Evolutionary conservation across 2,888 invertebrate species (phyloP), one percentile per base, ranked within the genome.

Genomic region (Morinoia aosen): DNA sequence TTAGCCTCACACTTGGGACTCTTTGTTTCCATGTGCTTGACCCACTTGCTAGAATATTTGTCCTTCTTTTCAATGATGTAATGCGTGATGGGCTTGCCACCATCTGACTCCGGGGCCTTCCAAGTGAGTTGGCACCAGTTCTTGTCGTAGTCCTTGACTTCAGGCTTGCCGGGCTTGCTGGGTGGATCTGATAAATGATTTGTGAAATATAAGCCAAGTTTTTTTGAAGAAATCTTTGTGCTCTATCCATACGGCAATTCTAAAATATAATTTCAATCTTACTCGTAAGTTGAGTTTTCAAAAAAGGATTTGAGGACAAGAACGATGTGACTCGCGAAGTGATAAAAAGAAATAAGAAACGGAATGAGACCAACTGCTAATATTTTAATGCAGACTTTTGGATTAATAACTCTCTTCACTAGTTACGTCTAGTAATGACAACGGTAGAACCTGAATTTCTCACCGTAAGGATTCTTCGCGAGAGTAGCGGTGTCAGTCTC

Each of bases 1-100:
- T 98, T 98, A 33, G 98, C 99, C 97, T 99, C 98, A 61, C 98
- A 98, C 97, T 99, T 98, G 97, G 98, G 98, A 33, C 98, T 99
- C 96, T 98, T 98, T 0, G 99, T 98, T 98, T 99, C 99, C 96
- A 98, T 98, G 48, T 98, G 98, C 97, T 99, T 99, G 97, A 98
- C 98, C 99, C 99, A 99, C 97, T 99, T 99, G 96, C 98, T 98
- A 96, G 98, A 98, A 97, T 98, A 98, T 95, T 99, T 98, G 97
- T 99, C 99, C 97, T 99, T 99, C 98, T 99, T 99, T 97, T 99
- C 99, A 96, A 99, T 98, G 96, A 99, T 98, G 97, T 99, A 99
- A 64, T 98, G 98, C 5, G 98, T 99, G 97, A 99, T 98, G 95
- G 99, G 99, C 48, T 99, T 99, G 64, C 99, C 99, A 88, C 99